These are phyloP conservation scores for Vireo griseus DNA, from an alignment of 2,797 vertebrate genomes.

Conservation along the genomic window DNA sequence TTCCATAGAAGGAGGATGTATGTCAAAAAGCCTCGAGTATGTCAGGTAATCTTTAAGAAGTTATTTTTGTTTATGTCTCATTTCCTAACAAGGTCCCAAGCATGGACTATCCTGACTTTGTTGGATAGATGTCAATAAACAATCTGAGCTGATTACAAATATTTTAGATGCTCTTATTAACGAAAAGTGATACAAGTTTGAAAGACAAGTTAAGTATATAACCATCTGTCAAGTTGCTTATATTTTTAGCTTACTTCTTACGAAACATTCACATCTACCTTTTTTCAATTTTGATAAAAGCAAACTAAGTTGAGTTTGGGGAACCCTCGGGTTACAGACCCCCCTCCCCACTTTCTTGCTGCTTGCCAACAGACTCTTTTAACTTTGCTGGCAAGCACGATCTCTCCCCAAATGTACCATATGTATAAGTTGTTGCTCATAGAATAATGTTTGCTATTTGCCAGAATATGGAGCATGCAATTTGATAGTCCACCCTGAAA, in stretches of 20 bases:
- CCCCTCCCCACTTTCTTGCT: neutral
- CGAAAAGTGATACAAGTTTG: neutral
- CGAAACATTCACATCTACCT: neutral
- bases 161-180: constrained; percentile 12
- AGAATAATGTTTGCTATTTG: neutral
- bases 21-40: neutral
- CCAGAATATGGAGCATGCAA: neutral
- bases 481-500: neutral
- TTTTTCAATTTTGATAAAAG: neutral
- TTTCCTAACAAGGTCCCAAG: neutral
- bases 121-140: neutral
- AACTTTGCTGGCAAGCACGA: neutral
- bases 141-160: neutral
- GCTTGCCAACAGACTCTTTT: neutral
- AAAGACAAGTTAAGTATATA: constrained; percentile 16
- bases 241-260: neutral
- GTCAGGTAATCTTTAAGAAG: neutral
- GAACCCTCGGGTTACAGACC: neutral
- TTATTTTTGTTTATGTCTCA: neutral
- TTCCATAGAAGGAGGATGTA: neutral
- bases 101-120: neutral
- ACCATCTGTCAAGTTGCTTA: neutral
- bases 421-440: neutral
- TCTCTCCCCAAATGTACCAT: neutral
- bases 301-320: neutral